These are phyloP conservation scores for Nesoenas mayeri DNA, from an alignment of 2,113 vertebrate species.

Conservation along the genomic window DNA sequence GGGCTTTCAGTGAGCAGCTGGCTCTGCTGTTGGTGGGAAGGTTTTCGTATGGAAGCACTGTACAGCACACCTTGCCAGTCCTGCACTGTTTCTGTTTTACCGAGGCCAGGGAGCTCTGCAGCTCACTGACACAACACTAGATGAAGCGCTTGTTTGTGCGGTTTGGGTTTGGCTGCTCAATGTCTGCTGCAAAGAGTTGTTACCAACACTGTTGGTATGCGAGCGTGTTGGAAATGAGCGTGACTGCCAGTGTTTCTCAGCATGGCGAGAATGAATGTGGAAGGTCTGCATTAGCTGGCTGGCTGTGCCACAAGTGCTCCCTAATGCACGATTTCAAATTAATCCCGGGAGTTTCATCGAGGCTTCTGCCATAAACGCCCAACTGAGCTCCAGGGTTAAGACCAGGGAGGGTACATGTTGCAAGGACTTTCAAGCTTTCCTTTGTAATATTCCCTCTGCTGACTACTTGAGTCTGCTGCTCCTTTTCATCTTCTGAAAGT, in stretches of 20 bases:
- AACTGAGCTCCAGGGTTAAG: background rate
- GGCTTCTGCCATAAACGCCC: background rate
- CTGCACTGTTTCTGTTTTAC: background rate
- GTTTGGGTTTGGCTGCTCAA: background rate
- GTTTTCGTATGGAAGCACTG: conserved; percentile 41
- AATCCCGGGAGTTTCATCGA: background rate
- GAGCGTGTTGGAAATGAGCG: background rate
- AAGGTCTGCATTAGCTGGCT: background rate
- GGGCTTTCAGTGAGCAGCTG: conserved; percentile 52
- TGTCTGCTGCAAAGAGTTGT: background rate
- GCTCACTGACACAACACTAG: background rate
- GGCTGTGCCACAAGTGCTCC: background rate
- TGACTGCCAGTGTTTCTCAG: background rate
- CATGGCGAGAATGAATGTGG: background rate
- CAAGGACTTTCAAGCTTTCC: background rate
- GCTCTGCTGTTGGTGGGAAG: conserved; percentile 30
- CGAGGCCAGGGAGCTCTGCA: background rate
- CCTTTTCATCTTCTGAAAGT: background rate
- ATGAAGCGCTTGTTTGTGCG: background rate
- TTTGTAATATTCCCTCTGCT: background rate
- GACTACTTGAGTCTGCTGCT: background rate
- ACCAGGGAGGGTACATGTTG: rapidly evolving
- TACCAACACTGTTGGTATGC: background rate
- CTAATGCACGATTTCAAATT: background rate
- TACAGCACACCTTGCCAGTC: background rate